Base-by-base conservation (phyloP, 2,888 invertebrate species). In the Trilocha varians region DNA sequence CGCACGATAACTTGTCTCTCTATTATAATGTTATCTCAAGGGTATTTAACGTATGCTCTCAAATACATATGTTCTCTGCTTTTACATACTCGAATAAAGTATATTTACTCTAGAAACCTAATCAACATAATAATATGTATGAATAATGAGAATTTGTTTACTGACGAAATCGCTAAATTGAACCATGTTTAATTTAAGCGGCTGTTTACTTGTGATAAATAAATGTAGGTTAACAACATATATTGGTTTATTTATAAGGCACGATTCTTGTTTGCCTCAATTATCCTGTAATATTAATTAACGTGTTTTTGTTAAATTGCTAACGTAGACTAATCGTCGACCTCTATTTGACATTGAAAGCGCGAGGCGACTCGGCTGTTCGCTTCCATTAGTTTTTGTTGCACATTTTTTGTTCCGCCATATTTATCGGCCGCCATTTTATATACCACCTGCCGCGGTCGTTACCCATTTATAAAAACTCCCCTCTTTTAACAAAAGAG, bases 381-480 rank as follows among this genome's bases (percentile, higher is more conserved):
- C 41, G 36, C 53, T 55, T 44, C 61, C 57, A 59, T 55, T 57
- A 62, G 70, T 80, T 82, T 82, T 83, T 83, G 77, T 65, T 70
- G 70, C 65, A 65, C 55, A 71, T 75, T 78, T 79, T 78, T 74
- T 73, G 58, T 57, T 56, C 52, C 62, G 68, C 63, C 67, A 73
- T 62, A 71, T 73, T 73, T 75, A 74, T 68, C 70, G 70, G 70
- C 70, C 70, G 71, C 69, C 69, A 72, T 68, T 73, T 75, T 77
- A 69, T 72, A 59, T 73, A 73, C 78, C 84, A 84, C 84, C 84
- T 85, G 84, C 83, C 75, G 68, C 74, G 82, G 78, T 83, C 79
- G 80, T 80, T 80, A 74, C 77, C 78, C 78, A 69, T 60, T 65
- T 65, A 75, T 65, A 79, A 83, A 83, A 83, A 77, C 76, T 75